These are phyloP conservation scores for Ariolimax columbianus DNA, from an alignment of 2,888 invertebrate genomes.

Conservation along the genomic window DNA sequence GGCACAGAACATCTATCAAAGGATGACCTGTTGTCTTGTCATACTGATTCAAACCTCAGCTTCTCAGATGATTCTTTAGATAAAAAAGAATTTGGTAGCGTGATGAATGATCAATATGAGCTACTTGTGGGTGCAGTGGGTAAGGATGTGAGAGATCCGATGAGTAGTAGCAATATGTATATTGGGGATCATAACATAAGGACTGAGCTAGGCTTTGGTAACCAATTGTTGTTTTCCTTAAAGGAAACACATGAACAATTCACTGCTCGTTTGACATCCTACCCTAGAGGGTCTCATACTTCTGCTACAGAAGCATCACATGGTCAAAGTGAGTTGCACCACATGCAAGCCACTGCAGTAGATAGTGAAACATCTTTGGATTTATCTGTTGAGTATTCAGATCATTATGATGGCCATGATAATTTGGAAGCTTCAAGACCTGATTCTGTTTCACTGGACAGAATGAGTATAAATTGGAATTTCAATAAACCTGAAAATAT, in stretches of 20 bases:
- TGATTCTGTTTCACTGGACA: conserved; percentile 12
- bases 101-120: not conserved
- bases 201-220: not conserved
- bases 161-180: not conserved
- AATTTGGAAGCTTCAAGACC: not conserved
- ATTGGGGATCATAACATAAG: not conserved
- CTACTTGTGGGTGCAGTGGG: not conserved
- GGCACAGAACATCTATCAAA: not conserved
- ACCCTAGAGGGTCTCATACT: not conserved
- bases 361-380: not conserved
- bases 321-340: not conserved
- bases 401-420: not conserved
- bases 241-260: not conserved
- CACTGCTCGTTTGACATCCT: not conserved
- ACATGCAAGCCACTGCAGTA: too few species aligned
- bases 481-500: conserved; percentile 9
- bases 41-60: not conserved
- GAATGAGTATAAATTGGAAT: not conserved
- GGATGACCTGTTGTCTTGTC: not conserved
- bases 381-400: not conserved
- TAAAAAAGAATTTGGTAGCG: not conserved
- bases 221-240: not conserved
- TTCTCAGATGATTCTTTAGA: conserved; percentile 36
- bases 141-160: not conserved
- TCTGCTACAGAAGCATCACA: not conserved